Conservation (phyloP, 2,113 vertebrate species). For the Megaceryle maxima region DNA sequence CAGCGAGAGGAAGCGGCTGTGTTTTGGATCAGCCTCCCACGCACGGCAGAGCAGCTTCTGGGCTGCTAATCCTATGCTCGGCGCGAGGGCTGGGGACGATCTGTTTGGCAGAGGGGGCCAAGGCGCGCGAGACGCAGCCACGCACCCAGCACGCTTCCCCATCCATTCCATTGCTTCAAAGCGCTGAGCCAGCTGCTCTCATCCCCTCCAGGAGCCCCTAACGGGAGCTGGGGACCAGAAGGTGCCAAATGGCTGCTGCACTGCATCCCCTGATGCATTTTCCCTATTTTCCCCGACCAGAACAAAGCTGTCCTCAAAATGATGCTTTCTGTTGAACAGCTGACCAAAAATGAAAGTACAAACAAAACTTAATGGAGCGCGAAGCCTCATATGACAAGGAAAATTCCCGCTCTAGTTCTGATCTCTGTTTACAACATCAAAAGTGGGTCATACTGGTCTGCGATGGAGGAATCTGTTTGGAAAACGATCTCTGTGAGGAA, state of each 20-base stretch:
- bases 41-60: neutral
- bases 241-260: conserved; percentile 9
- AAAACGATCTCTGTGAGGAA: conserved; percentile 1
- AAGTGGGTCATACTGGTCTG: conserved; percentile 49
- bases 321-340: neutral
- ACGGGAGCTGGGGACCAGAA: accelerated
- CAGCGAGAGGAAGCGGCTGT: neutral
- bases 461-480: neutral
- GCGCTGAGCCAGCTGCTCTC: neutral
- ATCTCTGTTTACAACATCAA: conserved; percentile 33
- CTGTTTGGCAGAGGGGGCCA: neutral
- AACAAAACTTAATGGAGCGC: conserved; percentile 46
- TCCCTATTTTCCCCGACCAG: neutral
- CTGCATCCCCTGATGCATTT: accelerated
- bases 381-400: conserved; percentile 52
- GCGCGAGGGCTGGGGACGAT: neutral
- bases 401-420: conserved; percentile 46
- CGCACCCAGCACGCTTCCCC: neutral
- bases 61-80: accelerated
- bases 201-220: neutral
- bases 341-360: conserved; percentile 43
- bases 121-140: neutral
- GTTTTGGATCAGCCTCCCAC: neutral
- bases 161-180: neutral
- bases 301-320: conserved; percentile 9